Percentiles rank a stretch among this genome's conserved stretches.
phyloP scores from a whole-genome alignment of 2,113 vertebrate species.

The Cynoglossus semilaevis region DNA sequence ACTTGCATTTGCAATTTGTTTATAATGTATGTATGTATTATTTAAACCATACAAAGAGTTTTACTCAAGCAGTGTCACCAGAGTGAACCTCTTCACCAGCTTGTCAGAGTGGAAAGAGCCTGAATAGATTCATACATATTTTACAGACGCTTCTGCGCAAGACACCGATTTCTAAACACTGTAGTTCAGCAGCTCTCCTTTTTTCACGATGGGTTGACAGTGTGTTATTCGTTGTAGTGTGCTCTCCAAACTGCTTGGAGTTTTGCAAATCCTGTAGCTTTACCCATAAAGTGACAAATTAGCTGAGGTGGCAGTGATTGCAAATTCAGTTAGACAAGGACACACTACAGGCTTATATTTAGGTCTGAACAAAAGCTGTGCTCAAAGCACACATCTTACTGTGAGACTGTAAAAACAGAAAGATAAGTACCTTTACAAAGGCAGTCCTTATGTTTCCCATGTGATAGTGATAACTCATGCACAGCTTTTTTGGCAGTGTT shows the following conservation, averaged over 20 bases:
- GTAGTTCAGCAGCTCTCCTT: not conserved
- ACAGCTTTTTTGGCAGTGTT: no score
- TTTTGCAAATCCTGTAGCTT: conserved; percentile 10
- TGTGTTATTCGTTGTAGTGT: conserved; percentile 8
- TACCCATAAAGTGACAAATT: conserved; percentile 12
- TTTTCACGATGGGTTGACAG: conserved; percentile 7
- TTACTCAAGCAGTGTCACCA: not conserved
- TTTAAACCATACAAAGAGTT: no score
- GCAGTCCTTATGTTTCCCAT: conserved; percentile 36
- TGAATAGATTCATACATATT: not conserved
- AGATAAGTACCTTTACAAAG: not conserved
- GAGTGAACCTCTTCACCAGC: not conserved
- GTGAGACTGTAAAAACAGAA: conserved; percentile 8
- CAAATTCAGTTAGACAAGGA: conserved; percentile 42
- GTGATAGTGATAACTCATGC: not conserved
- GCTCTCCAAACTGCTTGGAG: not conserved
- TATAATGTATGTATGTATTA: no score
- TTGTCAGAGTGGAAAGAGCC: not conserved
- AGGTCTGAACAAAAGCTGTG: conserved; percentile 22
- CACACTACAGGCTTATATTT: conserved; percentile 35
- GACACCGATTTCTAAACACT: not conserved
- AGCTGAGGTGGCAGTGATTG: conserved; percentile 13
- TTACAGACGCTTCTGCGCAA: not conserved
- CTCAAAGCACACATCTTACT: conserved; percentile 11
- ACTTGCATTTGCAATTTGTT: no score